These are phyloP conservation scores for Clarias laeviceps DNA, from an alignment of 2,797 vertebrate species.

Conservation along the genomic window DNA sequence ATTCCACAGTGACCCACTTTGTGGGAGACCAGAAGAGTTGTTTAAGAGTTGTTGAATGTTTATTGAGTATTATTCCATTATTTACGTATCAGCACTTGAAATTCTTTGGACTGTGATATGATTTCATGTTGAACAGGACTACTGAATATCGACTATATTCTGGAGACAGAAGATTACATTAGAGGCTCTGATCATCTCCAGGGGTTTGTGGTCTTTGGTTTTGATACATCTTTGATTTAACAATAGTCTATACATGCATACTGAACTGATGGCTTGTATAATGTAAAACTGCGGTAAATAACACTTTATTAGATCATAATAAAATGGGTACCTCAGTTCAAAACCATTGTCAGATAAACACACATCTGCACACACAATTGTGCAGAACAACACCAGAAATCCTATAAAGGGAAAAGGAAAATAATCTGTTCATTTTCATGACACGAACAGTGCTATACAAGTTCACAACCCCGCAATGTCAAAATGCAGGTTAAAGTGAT, in stretches of 20 bases:
- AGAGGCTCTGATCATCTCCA: not conserved
- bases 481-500: slow-evolving; percentile 14
- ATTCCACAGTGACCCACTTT: not conserved
- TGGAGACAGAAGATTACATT: slow-evolving; percentile 37
- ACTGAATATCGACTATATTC: slow-evolving; percentile 4
- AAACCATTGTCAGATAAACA: not conserved
- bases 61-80: not conserved
- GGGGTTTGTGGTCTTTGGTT: not conserved
- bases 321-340: not conserved
- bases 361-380: not conserved
- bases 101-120: not conserved
- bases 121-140: not conserved
- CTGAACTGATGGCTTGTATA: slow-evolving; percentile 9
- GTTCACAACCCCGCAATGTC: not conserved
- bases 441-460: not conserved
- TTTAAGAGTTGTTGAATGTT: not conserved
- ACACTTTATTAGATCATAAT: not conserved
- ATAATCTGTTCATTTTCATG: not conserved
- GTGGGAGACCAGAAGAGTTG: not conserved
- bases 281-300: not conserved
- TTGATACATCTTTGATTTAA: slow-evolving; percentile 35
- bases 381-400: not conserved
- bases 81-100: not conserved
- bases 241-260: slow-evolving; percentile 14
- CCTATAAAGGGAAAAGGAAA: not conserved